Evolutionary conservation across 2,888 invertebrate species (phyloP).

Genomic region (Erebia ligea): DNA sequence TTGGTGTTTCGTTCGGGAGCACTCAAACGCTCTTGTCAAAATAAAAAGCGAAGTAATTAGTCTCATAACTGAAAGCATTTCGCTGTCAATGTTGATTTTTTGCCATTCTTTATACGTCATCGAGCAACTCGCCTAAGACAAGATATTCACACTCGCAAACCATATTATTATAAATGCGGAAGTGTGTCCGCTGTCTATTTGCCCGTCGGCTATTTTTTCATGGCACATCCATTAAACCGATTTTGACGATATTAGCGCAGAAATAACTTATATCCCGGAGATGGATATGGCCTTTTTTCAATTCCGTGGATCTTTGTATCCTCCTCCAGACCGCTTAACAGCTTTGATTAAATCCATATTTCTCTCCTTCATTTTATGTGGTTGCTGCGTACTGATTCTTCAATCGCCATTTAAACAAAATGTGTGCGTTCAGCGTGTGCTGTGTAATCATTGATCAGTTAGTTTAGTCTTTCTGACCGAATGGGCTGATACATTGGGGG

Average conservation of each 20-base stretch:
- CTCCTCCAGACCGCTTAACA: too few species aligned
- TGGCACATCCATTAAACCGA: too few species aligned
- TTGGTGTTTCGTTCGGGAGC: conserved; percentile 7
- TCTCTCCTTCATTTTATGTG: not conserved
- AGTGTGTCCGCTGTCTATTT: too few species aligned
- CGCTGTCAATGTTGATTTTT: conserved; percentile 36
- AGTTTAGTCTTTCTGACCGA: not conserved
- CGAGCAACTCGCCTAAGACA: not conserved
- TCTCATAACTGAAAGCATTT: conserved; percentile 38
- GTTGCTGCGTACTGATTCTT: not conserved
- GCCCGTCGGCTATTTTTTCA: too few species aligned
- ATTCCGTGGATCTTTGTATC: too few species aligned
- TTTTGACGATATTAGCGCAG: too few species aligned
- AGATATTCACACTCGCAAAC: not conserved
- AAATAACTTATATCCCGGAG: too few species aligned
- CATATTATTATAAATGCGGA: too few species aligned
- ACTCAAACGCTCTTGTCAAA: conserved; percentile 10
- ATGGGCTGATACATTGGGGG: not conserved
- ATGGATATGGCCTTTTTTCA: too few species aligned
- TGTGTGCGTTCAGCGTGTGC: not conserved
- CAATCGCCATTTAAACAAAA: not conserved
- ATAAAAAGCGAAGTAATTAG: conserved; percentile 34
- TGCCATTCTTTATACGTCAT: conserved; percentile 4
- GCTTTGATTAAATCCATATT: too few species aligned
- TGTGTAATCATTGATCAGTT: not conserved